Percentiles rank a stretch among this genome's conserved stretches.
phyloP scores from a whole-genome alignment of 2,797 vertebrate species.

The Anableps anableps region DNA sequence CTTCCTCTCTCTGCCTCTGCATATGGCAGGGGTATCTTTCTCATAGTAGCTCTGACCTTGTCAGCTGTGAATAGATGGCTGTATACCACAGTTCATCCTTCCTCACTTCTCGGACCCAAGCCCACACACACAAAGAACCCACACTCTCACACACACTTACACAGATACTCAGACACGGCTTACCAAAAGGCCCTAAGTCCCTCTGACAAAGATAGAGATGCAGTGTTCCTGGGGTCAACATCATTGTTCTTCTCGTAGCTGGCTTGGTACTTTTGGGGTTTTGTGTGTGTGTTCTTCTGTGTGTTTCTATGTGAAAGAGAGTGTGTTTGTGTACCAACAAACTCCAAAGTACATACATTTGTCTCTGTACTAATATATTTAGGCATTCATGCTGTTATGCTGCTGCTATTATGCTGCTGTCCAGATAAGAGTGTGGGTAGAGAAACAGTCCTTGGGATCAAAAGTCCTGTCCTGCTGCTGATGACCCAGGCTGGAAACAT shows the following conservation, averaged over 20 bases:
- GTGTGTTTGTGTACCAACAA: conserved; percentile 20
- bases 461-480: not conserved
- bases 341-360: not conserved
- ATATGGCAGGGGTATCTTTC: conserved; percentile 82
- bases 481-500: not conserved
- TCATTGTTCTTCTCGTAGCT: conserved; percentile 86
- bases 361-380: conserved; percentile 1
- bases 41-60: conserved; percentile 85
- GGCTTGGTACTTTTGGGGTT: conserved; percentile 72
- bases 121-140: conserved; percentile 69
- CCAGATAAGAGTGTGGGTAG: not conserved
- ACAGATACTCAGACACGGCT: conserved; percentile 55
- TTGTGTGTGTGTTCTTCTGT: conserved; percentile 33
- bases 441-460: not conserved
- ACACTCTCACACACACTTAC: conserved; percentile 20
- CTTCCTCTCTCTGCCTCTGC: conserved; percentile 70
- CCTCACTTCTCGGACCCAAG: conserved; percentile 82
- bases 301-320: conserved; percentile 9
- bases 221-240: conserved; percentile 85
- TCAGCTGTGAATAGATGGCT: conserved; percentile 87
- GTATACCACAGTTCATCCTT: conserved; percentile 88
- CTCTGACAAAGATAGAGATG: conserved; percentile 87
- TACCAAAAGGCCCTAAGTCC: conserved; percentile 80
- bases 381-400: not conserved
- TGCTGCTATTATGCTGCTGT: not conserved